Percentiles rank a stretch among this genome's conserved stretches.
Evolutionary conservation across 1,140 invertebrate species (phyloP).

Genomic region (Hermetia illucens): DNA sequence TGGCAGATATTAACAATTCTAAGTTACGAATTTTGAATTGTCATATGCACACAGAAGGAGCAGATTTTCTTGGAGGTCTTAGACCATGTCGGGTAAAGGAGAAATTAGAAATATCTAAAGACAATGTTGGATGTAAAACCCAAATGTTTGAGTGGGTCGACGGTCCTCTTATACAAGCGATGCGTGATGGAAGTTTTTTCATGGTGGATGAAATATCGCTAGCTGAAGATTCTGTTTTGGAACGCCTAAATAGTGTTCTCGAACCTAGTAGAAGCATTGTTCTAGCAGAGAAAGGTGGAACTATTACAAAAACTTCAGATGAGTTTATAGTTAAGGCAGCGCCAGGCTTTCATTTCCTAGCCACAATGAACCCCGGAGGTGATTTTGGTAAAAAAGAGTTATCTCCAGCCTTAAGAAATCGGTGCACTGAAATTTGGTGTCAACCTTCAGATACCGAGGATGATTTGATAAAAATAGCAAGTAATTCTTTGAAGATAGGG

Average conservation of each 20-base stretch:
- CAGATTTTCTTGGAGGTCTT: slow-evolving; percentile 93
- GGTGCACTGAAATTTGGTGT: slow-evolving; percentile 99
- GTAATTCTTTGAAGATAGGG: slow-evolving; percentile 10
- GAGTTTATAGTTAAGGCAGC: slow-evolving; percentile 56
- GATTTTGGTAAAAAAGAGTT: slow-evolving; percentile 99
- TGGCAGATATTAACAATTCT: slow-evolving; percentile 50
- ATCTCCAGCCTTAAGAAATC: slow-evolving; percentile 91
- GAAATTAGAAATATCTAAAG: slow-evolving; percentile 9
- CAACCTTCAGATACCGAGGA: slow-evolving; percentile 28
- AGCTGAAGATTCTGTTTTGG: slow-evolving; percentile 96
- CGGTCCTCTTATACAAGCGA: slow-evolving; percentile 84
- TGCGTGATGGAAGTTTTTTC: slow-evolving; percentile 78
- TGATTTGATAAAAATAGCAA: slow-evolving; percentile 48
- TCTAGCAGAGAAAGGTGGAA: slow-evolving; percentile 73
- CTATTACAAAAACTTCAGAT: slow-evolving; percentile 24
- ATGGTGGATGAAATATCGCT: slow-evolving; percentile 98
- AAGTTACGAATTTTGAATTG: slow-evolving; percentile 80
- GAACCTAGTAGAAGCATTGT: slow-evolving; percentile 87
- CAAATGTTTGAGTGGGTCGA: slow-evolving; percentile 96
- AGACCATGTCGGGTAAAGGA: slow-evolving; percentile 63
- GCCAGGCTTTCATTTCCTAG: slow-evolving; percentile 77
- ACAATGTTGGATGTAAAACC: slow-evolving; percentile 13
- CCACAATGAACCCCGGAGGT: slow-evolving; percentile 99
- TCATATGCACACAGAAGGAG: slow-evolving; percentile 96
- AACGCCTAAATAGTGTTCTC: slow-evolving; percentile 90